Percentiles rank a stretch among this genome's conserved stretches.
Conservation (phyloP, 2,888 invertebrate genomes). For the Lampropteryx suffumata region DNA sequence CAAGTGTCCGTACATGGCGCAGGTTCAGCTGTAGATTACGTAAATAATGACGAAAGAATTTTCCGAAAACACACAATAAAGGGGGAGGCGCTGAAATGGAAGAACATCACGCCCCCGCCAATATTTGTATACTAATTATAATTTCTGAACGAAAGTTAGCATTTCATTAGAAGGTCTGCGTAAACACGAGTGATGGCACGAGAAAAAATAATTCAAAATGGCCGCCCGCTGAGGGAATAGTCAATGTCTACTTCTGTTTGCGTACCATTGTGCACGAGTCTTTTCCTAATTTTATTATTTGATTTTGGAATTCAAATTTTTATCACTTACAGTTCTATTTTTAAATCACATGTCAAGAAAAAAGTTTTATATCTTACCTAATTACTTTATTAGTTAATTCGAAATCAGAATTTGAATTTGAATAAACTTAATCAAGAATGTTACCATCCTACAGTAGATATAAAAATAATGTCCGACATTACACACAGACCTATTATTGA, state of each 20-base stretch:
- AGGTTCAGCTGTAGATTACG: too few species aligned
- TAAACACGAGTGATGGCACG: slow-evolving; percentile 36
- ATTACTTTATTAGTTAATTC: too few species aligned
- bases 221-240: slow-evolving; percentile 16
- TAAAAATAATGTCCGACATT: too few species aligned
- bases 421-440: too few species aligned
- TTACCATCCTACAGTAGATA: too few species aligned
- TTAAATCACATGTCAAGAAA: too few species aligned
- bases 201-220: slow-evolving; percentile 34
- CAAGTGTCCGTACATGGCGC: too few species aligned
- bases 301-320: background rate
- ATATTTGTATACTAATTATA: slow-evolving; percentile 58
- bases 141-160: slow-evolving; percentile 54
- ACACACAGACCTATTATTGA: too few species aligned
- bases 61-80: background rate
- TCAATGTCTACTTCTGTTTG: slow-evolving; percentile 8
- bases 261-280: slow-evolving; percentile 1
- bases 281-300: slow-evolving; percentile 4
- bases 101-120: slow-evolving; percentile 33
- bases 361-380: too few species aligned
- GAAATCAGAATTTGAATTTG: too few species aligned
- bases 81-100: slow-evolving; percentile 31
- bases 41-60: too few species aligned
- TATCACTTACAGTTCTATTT: too few species aligned
- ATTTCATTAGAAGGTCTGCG: slow-evolving; percentile 51